phyloP scores from a whole-genome alignment of 2,888 invertebrate genomes.

The Onchidella celtica region DNA sequence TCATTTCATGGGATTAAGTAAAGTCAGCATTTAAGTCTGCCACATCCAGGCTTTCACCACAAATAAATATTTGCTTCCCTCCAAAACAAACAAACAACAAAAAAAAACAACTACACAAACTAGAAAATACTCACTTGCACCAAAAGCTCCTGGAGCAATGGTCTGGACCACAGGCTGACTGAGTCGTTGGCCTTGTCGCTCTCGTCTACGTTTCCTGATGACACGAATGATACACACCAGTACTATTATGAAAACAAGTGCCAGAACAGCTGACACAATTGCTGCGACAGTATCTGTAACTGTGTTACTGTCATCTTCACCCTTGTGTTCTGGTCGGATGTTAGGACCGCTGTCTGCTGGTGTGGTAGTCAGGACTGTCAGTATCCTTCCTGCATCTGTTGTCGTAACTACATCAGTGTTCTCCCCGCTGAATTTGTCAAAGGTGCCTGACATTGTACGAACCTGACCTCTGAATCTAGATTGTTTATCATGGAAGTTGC shows the following conservation, averaged over 20 bases:
- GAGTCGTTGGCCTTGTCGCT: constrained; percentile 35
- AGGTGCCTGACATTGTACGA: too few species aligned
- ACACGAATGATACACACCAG: constrained; percentile 32
- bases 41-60: too few species aligned
- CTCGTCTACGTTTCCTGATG: constrained; percentile 22
- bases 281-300: constrained; percentile 36
- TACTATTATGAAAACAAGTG: constrained; percentile 27
- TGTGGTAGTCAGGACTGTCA: neutral
- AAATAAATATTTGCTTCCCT: too few species aligned
- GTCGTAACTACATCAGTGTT: too few species aligned
- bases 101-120: neutral
- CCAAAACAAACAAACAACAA: neutral
- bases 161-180: constrained; percentile 32
- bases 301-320: neutral
- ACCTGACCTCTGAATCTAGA: too few species aligned
- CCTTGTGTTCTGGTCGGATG: neutral
- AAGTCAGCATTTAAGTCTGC: too few species aligned
- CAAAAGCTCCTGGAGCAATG: constrained; percentile 16
- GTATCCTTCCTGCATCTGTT: too few species aligned
- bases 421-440: too few species aligned
- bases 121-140: constrained; percentile 22
- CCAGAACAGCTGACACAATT: constrained; percentile 38
- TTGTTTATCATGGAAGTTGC: too few species aligned
- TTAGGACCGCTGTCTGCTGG: neutral
- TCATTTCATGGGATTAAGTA: too few species aligned